phyloP scores from a whole-genome alignment of 1,140 invertebrate species.

The Diachasmimorpha longicaudata region DNA sequence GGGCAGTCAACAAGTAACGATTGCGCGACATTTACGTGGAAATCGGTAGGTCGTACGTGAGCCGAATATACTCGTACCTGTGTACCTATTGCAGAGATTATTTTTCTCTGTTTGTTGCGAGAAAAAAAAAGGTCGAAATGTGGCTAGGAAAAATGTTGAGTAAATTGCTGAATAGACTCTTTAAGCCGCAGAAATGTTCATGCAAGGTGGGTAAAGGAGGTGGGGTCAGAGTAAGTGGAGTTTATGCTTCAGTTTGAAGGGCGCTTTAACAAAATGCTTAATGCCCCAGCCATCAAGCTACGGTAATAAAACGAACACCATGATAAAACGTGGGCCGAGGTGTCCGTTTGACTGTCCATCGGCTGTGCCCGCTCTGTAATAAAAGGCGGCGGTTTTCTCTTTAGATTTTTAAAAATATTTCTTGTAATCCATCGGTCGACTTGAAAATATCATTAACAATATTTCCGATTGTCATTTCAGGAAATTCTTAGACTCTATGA shows the following conservation, averaged over 20 bases:
- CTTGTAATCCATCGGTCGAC: neutral
- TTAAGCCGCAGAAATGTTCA: neutral
- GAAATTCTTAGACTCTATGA: neutral
- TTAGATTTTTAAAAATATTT: neutral
- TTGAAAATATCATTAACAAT: neutral
- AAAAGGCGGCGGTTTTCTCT: constrained; percentile 42
- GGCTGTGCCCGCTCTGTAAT: constrained; percentile 41
- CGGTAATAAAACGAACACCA: constrained; percentile 43
- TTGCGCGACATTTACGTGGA: constrained; percentile 35
- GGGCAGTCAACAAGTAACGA: constrained; percentile 21
- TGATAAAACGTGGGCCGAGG: constrained; percentile 44
- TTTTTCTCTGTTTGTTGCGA: neutral
- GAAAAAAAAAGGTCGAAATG: neutral
- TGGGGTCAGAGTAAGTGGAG: neutral
- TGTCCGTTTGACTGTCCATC: constrained; percentile 51
- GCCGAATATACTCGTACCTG: constrained; percentile 20
- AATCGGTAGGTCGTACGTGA: constrained; percentile 36
- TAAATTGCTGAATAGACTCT: neutral
- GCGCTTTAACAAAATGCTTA: constrained; percentile 38
- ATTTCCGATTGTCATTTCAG: neutral
- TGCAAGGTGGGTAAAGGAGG: neutral
- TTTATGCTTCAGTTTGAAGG: neutral
- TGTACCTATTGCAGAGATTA: neutral
- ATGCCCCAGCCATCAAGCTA: constrained; percentile 35
- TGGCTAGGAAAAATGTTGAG: neutral